Evolutionary conservation across 1,140 invertebrate species (phyloP).

Genomic region (Glossosoma conforme): DNA sequence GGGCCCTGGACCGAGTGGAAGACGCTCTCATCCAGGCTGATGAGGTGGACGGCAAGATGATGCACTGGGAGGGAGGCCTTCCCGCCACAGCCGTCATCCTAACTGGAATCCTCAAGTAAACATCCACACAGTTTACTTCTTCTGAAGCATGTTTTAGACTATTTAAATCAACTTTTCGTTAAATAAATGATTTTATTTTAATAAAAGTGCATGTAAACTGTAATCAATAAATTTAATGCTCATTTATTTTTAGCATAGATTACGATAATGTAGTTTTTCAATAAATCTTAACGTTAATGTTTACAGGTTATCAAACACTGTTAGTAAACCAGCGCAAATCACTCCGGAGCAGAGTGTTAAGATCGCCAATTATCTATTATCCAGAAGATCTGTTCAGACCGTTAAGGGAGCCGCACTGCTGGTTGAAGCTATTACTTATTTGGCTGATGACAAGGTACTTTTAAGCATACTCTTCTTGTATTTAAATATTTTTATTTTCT

Average conservation of each 20-base stretch:
- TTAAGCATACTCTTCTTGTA: background rate
- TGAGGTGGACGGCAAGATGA: conserved; percentile 82
- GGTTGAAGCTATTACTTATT: conserved; percentile 66
- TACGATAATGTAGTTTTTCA: conserved; percentile 36
- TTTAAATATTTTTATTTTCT: too few species aligned
- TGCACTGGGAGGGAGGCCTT: conserved; percentile 91
- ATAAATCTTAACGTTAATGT: conserved; percentile 40
- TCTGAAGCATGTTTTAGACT: background rate
- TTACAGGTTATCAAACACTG: conserved; percentile 63
- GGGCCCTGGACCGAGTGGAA: conserved; percentile 76
- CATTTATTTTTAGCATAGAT: too few species aligned
- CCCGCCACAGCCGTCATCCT: conserved; percentile 52
- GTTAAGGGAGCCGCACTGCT: conserved; percentile 75
- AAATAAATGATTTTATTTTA: too few species aligned
- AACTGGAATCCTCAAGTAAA: conserved; percentile 44
- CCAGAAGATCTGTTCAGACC: conserved; percentile 83
- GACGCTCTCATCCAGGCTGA: conserved; percentile 91
- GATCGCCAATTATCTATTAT: conserved; percentile 87
- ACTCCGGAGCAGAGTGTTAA: conserved; percentile 78
- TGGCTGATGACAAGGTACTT: conserved; percentile 55
- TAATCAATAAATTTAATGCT: too few species aligned
- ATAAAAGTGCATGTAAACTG: too few species aligned
- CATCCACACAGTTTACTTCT: background rate
- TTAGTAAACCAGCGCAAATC: conserved; percentile 68
- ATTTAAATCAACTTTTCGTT: too few species aligned